Conservation (phyloP, 2,113 vertebrate species). For the Monarcha castaneiventris region DNA sequence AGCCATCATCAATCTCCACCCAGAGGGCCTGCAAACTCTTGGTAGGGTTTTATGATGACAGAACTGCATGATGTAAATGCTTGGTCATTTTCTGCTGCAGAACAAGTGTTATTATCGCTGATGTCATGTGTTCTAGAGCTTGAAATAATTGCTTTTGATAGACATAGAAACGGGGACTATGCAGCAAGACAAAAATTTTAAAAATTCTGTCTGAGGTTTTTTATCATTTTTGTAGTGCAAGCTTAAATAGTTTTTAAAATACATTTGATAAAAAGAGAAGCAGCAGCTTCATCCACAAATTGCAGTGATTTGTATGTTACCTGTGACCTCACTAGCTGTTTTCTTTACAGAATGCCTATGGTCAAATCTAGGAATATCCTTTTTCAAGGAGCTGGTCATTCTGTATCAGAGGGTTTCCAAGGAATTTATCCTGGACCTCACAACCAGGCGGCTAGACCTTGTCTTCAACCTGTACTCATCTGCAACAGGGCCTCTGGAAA, state of each 20-base stretch:
- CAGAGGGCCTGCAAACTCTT: slow-evolving; percentile 1
- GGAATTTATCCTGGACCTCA: accelerated
- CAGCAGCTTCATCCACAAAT: not conserved
- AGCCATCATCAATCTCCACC: not conserved
- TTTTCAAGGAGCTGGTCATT: slow-evolving; percentile 19
- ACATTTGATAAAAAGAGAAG: not conserved
- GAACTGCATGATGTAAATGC: not conserved
- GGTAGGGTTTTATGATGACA: slow-evolving; percentile 29
- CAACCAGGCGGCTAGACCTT: accelerated
- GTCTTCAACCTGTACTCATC: accelerated
- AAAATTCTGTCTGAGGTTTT: not conserved
- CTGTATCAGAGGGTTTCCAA: not conserved
- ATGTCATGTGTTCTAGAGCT: not conserved
- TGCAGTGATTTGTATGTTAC: not conserved
- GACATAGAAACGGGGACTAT: not conserved
- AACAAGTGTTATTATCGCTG: not conserved
- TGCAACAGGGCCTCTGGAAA: not conserved
- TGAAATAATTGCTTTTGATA: not conserved
- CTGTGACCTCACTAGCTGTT: not conserved
- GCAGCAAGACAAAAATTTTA: not conserved
- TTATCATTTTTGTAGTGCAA: not conserved
- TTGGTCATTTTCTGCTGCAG: not conserved
- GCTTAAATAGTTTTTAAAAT: not conserved
- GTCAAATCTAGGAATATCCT: slow-evolving; percentile 24
- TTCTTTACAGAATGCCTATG: slow-evolving; percentile 53